phyloP scores from a whole-genome alignment of 2,113 vertebrate species.

The Prietella phreatophila region DNA sequence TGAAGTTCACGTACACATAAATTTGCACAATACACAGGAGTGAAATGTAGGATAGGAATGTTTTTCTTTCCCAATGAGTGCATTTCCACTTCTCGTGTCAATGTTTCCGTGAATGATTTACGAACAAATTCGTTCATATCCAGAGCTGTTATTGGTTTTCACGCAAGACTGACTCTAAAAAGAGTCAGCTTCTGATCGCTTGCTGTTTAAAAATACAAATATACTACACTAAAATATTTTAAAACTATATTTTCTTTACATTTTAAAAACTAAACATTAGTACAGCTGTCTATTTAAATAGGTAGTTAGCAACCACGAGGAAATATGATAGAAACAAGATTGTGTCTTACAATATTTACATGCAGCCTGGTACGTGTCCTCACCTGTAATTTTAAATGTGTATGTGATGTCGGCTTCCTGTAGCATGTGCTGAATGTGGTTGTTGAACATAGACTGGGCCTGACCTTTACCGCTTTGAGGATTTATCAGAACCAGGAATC shows the following conservation, averaged over 20 bases:
- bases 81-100: no score
- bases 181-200: no score
- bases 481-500: slow-evolving; percentile 82
- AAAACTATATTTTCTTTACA: neutral
- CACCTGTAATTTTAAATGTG: slow-evolving; percentile 79
- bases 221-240: neutral
- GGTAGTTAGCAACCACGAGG: neutral
- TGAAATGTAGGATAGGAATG: no score
- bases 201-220: no score
- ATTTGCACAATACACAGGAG: no score
- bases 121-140: no score
- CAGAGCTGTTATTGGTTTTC: no score
- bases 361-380: neutral
- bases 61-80: no score
- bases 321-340: neutral
- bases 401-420: slow-evolving; percentile 74
- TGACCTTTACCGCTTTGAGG: slow-evolving; percentile 80
- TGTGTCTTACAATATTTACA: neutral
- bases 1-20: no score
- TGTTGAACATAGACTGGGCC: slow-evolving; percentile 74
- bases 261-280: neutral
- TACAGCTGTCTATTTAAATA: neutral
- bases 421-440: slow-evolving; percentile 78
- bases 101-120: no score
- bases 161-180: no score